Conservation (phyloP, 2,888 invertebrate genomes). For the Arge pagana region DNA sequence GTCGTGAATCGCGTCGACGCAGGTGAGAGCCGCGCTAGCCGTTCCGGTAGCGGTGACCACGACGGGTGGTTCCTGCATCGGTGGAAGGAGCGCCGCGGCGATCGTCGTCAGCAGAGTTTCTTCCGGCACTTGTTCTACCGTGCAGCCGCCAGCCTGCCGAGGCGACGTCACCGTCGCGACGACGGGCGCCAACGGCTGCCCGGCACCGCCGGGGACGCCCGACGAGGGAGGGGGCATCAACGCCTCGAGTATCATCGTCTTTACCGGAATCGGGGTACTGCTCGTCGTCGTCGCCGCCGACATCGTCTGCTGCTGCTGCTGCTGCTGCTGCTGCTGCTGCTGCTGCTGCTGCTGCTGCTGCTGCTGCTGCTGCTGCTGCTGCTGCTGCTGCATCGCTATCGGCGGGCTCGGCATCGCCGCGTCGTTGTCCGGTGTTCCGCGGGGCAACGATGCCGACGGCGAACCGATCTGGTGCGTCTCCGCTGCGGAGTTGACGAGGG, state of each 20-base stretch:
- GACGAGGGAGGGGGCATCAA: conserved; percentile 39
- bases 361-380: conserved; percentile 49
- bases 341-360: conserved; percentile 36
- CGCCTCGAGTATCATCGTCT: conserved; percentile 77
- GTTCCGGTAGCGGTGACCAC: conserved; percentile 39
- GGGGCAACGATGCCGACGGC: conserved; percentile 47
- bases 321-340: conserved; percentile 55
- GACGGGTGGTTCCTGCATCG: conserved; percentile 47
- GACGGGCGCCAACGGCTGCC: conserved; percentile 27
- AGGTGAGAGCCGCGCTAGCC: conserved; percentile 37
- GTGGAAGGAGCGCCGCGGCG: conserved; percentile 48
- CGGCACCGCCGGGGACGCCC: conserved; percentile 27
- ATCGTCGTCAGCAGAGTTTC: conserved; percentile 49
- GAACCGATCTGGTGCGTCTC: conserved; percentile 61
- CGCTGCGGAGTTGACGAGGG: conserved; percentile 64
- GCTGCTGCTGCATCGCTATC: conserved; percentile 57
- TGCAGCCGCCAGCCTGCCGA: conserved; percentile 29
- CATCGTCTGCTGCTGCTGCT: conserved; percentile 48
- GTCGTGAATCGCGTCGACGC: conserved; percentile 37
- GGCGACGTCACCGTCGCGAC: conserved; percentile 29
- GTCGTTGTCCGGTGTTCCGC: conserved; percentile 56
- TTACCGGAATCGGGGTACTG: conserved; percentile 68
- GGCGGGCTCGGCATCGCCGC: conserved; percentile 56
- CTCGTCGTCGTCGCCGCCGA: conserved; percentile 53
- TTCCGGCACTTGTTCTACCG: conserved; percentile 36